A percentile compares a stretch with the other conserved stretches of the same genome.
phyloP scores from a whole-genome alignment of 2,797 vertebrate species.

The Cichlasoma orientale region DNA sequence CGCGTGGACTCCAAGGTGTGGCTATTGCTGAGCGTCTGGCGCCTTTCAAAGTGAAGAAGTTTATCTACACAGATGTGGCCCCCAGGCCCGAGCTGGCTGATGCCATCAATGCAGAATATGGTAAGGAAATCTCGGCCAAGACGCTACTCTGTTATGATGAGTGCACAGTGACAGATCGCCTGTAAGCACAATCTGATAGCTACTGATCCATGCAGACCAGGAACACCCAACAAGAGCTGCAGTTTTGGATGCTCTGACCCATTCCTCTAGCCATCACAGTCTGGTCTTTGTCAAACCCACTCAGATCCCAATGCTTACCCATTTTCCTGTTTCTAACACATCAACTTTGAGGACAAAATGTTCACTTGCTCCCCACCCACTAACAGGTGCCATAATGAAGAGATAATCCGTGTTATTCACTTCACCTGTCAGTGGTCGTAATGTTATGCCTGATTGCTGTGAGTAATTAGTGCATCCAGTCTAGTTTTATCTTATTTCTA shows the following conservation, averaged over 20 bases:
- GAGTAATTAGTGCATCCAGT: background rate
- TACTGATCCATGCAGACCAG: no score
- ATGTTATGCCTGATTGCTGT: background rate
- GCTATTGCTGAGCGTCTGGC: slow-evolving; percentile 85
- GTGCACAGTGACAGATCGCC: background rate
- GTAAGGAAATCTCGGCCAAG: slow-evolving; percentile 60
- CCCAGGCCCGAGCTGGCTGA: slow-evolving; percentile 81
- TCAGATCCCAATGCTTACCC: no score
- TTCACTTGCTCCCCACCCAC: no score
- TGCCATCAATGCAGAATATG: slow-evolving; percentile 83
- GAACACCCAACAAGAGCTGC: no score
- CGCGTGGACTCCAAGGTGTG: slow-evolving; percentile 73
- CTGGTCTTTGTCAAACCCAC: no score
- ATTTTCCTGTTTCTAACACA: no score
- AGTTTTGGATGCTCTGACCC: no score
- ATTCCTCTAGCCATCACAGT: no score
- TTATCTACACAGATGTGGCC: slow-evolving; percentile 84
- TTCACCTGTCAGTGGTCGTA: no score
- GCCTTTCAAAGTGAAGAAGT: slow-evolving; percentile 87
- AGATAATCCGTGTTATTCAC: no score
- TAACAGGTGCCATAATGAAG: no score
- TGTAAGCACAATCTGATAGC: background rate
- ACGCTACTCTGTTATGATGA: background rate
- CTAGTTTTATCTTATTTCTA: background rate
- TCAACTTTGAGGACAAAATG: no score